Evolutionary conservation across 2,797 vertebrate species (phyloP).

Genomic region (Tarsius wallacei): DNA sequence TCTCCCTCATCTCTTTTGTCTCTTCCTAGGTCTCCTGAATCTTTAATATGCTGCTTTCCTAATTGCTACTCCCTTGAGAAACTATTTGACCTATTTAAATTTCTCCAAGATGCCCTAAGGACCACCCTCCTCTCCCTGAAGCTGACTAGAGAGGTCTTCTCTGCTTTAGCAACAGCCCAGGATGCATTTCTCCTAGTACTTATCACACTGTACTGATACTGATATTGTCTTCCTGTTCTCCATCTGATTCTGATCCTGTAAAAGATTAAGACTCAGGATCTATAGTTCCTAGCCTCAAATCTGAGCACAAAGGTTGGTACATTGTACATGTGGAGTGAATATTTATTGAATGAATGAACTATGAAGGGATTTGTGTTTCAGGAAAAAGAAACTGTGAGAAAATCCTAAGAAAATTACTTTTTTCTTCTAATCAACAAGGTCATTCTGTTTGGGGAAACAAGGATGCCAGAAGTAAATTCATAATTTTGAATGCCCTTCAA

Average conservation of each 20-base stretch:
- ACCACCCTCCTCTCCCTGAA: background rate
- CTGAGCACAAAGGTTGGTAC: background rate
- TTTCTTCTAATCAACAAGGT: background rate
- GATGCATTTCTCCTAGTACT: background rate
- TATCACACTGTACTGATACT: fast-evolving
- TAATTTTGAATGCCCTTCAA: slow-evolving; percentile 42
- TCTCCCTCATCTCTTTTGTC: background rate
- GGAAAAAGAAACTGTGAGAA: background rate
- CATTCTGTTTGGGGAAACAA: background rate
- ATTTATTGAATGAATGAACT: background rate
- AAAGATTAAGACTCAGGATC: background rate
- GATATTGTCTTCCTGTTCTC: background rate
- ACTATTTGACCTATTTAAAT: background rate
- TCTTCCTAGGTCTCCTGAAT: background rate
- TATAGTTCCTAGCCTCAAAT: background rate
- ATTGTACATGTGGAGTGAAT: background rate
- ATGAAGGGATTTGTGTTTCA: background rate
- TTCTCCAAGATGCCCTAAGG: background rate
- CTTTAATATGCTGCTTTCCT: background rate
- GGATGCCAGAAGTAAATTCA: background rate
- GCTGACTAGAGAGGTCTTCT: background rate
- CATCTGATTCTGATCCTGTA: background rate
- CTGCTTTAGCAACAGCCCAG: background rate
- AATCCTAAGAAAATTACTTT: background rate
- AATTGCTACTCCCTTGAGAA: background rate